phyloP scores from a whole-genome alignment of 2,797 vertebrate genomes.

The Ataeniobius toweri region DNA sequence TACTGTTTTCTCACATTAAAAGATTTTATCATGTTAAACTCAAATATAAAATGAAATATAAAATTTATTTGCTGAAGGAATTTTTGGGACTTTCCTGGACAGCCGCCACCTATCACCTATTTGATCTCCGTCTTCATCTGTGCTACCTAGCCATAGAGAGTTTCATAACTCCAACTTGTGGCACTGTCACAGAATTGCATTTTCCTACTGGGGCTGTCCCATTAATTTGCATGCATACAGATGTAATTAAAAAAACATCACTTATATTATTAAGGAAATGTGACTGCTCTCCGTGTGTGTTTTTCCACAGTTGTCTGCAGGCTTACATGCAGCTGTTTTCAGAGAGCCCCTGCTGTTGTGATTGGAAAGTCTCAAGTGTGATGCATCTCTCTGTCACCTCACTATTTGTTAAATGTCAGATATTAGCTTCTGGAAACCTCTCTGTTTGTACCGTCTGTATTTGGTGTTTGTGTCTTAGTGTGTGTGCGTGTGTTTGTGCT shows the following conservation, averaged over 20 bases:
- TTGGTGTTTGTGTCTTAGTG: constrained; percentile 57
- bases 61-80: constrained; percentile 4
- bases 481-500: constrained; percentile 66
- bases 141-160: constrained; percentile 29
- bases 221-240: not conserved
- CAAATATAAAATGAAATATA: not conserved
- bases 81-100: constrained; percentile 55
- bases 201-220: constrained; percentile 57
- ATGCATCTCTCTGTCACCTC: constrained; percentile 57
- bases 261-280: not conserved
- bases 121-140: constrained; percentile 15
- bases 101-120: not conserved
- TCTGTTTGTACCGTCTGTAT: constrained; percentile 72
- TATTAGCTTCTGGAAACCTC: constrained; percentile 79
- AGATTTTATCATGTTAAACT: constrained; percentile 16
- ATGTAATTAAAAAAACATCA: constrained; percentile 17
- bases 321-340: constrained; percentile 28
- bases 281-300: constrained; percentile 3
- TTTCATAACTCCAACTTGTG: constrained; percentile 68
- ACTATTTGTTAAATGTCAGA: constrained; percentile 81
- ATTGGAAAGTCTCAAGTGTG: constrained; percentile 39
- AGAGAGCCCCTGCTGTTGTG: constrained; percentile 36
- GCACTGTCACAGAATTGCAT: constrained; percentile 31
- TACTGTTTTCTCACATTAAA: constrained; percentile 5
- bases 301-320: constrained; percentile 13